Evolutionary conservation across 2,888 invertebrate species (phyloP).

Genomic region (Elgonia sp.): DNA sequence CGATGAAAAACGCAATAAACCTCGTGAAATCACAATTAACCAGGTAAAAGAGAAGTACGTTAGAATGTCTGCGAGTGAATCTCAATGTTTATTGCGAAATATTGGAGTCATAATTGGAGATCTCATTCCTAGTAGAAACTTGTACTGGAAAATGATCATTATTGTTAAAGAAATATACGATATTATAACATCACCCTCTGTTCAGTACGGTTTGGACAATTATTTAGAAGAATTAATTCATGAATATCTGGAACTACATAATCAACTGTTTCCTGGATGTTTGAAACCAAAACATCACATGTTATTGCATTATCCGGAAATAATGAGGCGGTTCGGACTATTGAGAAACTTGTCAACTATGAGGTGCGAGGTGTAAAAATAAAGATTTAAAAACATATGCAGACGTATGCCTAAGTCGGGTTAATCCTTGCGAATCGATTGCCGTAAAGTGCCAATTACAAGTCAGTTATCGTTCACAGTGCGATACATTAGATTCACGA

Average conservation of each 20-base stretch:
- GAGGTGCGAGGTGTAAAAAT: slow-evolving; percentile 76
- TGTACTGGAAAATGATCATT: slow-evolving; percentile 72
- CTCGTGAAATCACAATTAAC: slow-evolving; percentile 26
- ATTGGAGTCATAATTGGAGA: slow-evolving; percentile 72
- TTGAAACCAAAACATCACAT: slow-evolving; percentile 77
- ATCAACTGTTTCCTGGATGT: slow-evolving; percentile 50
- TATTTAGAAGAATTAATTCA: slow-evolving; percentile 63
- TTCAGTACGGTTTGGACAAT: slow-evolving; percentile 43
- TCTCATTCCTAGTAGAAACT: slow-evolving; percentile 53
- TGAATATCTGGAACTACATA: slow-evolving; percentile 65
- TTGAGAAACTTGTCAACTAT: slow-evolving; percentile 65
- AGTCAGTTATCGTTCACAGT: slow-evolving; percentile 38
- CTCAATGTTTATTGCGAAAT: slow-evolving; percentile 62
- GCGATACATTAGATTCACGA: neutral
- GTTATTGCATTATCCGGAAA: slow-evolving; percentile 68
- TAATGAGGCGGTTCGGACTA: slow-evolving; percentile 69
- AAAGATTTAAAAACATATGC: slow-evolving; percentile 62
- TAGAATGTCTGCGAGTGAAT: slow-evolving; percentile 75
- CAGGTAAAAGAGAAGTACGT: slow-evolving; percentile 61
- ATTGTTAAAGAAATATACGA: slow-evolving; percentile 74
- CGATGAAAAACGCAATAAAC: slow-evolving; percentile 70
- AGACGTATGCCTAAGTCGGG: slow-evolving; percentile 11
- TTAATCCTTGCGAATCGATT: neutral
- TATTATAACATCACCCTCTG: slow-evolving; percentile 56
- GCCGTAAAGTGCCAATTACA: slow-evolving; percentile 25